These are phyloP conservation scores for Drosophila fulvimacula DNA, from an alignment of 2,888 invertebrate genomes.

Conservation along the genomic window DNA sequence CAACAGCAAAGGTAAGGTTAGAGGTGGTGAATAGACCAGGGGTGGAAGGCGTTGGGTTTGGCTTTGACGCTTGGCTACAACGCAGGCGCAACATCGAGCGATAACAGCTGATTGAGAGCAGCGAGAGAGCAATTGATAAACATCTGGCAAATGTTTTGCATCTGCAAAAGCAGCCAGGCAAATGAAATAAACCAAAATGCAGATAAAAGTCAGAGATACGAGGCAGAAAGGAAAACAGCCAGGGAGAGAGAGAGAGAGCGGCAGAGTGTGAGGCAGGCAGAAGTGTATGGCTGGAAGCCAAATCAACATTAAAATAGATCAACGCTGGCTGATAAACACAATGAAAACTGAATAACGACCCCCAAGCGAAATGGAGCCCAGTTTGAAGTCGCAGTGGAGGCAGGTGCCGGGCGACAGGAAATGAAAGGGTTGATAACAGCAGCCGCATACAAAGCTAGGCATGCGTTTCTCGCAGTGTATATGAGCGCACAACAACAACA, in stretches of 20 bases:
- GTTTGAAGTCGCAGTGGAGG: constrained; percentile 5
- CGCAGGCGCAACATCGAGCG: constrained; percentile 72
- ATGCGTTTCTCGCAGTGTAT: constrained; percentile 27
- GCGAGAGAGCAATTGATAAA: constrained; percentile 45
- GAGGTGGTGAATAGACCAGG: constrained; percentile 19
- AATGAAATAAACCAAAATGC: constrained; percentile 78
- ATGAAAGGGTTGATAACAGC: constrained; percentile 55
- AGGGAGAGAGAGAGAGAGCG: not conserved
- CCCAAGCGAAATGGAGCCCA: constrained; percentile 35
- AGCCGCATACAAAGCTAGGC: not conserved
- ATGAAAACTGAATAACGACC: constrained; percentile 65
- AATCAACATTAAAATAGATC: constrained; percentile 75
- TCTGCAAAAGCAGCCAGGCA: constrained; percentile 73
- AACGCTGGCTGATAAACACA: constrained; percentile 65
- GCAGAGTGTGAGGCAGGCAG: constrained; percentile 3
- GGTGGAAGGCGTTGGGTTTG: constrained; percentile 24
- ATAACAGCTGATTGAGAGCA: constrained; percentile 65
- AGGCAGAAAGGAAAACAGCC: constrained; percentile 3
- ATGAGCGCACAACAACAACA: constrained; percentile 12
- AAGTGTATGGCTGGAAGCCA: constrained; percentile 30
- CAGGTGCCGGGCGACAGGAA: constrained; percentile 53
- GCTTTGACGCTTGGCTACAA: constrained; percentile 43
- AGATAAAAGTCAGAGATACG: constrained; percentile 59
- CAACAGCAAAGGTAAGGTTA: constrained; percentile 14
- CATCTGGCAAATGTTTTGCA: constrained; percentile 67